Evolutionary conservation across 2,113 vertebrate species (phyloP), one percentile per base, ranked within the genome.

Genomic region (Lethenteron camtschaticum): DNA sequence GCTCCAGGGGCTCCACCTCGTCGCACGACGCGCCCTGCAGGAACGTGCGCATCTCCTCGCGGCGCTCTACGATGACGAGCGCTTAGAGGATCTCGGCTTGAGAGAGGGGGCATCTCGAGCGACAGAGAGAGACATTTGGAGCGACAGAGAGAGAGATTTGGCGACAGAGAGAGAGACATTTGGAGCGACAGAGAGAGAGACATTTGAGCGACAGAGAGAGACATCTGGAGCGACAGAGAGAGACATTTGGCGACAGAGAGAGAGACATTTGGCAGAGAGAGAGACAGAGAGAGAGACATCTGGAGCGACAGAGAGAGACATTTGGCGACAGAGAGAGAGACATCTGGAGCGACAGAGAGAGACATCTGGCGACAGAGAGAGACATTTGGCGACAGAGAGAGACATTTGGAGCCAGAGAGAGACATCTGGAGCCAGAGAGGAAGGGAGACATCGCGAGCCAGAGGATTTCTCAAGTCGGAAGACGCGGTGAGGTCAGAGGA

Each of bases 141-240:
- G 69, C 9, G 2, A 70, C 1, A 20, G 69, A 58, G 69, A 58
- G 24, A 69, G 10, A 69, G 1, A 41, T 18, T 41, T 18, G 56
- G 11, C 24, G 20, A 69, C 18, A 69, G 69, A 69, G 11, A 58
- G 12, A 58, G 69, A 58, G 69, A 5, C 20, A 69, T 20, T 41
- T 20, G 12, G 41, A 58, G 69, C 24, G 20, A 69, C 18, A 69
- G 69, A 69, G 20, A 69, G 69, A 69, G 16, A 68, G 66, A 68
- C 18, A 13, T 11, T 2, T 18, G 3, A 12, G 12, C 10, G 11
- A 58, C 10, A 70, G 69, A 24, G 69, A 70, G 69, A 58, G 69
- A 58, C 20, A 70, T 10, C 3, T 20, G 12, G 3, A 70, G 24
- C 10, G 4, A 58, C 18, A 9, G 69, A 10, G 69, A 10, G 56